Evolutionary conservation across 2,797 vertebrate species (phyloP).

Genomic region (Rhyacichthys aspro): DNA sequence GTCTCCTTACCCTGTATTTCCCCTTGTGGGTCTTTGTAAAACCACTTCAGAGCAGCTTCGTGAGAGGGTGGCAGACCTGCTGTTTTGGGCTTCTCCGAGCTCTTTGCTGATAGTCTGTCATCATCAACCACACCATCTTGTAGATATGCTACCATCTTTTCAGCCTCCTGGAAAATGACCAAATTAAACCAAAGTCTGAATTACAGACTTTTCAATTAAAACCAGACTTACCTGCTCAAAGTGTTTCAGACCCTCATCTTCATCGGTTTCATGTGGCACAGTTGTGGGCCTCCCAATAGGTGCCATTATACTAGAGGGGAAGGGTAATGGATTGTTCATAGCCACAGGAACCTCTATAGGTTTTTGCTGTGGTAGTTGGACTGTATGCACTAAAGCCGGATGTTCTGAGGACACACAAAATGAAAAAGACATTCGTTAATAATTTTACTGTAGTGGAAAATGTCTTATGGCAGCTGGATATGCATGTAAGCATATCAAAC

Average conservation of each 20-base stretch:
- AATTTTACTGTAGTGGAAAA: neutral
- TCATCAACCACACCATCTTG: slow-evolving; percentile 94
- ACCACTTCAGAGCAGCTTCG: slow-evolving; percentile 98
- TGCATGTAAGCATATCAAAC: slow-evolving; percentile 41
- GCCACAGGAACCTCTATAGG: slow-evolving; percentile 72
- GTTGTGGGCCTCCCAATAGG: slow-evolving; percentile 78
- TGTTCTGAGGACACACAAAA: slow-evolving; percentile 70
- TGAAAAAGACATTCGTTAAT: slow-evolving; percentile 3
- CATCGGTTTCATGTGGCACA: slow-evolving; percentile 87
- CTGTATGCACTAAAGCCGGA: slow-evolving; percentile 74
- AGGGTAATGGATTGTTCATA: slow-evolving; percentile 80
- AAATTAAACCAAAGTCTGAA: neutral
- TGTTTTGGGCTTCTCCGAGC: slow-evolving; percentile 88
- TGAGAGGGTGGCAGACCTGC: slow-evolving; percentile 86
- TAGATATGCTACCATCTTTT: slow-evolving; percentile 99
- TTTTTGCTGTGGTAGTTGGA: slow-evolving; percentile 73
- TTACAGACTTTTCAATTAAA: neutral
- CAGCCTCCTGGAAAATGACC: slow-evolving; percentile 86
- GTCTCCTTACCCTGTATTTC: slow-evolving; percentile 92
- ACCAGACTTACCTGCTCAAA: slow-evolving; percentile 88
- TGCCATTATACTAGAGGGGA: slow-evolving; percentile 74
- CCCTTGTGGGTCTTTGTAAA: slow-evolving; percentile 99
- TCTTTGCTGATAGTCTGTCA: slow-evolving; percentile 87
- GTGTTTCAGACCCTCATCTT: slow-evolving; percentile 97
- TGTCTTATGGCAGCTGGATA: neutral